These are phyloP conservation scores for Drosophila aldrichi DNA, from an alignment of 2,888 invertebrate species.

Conservation along the genomic window DNA sequence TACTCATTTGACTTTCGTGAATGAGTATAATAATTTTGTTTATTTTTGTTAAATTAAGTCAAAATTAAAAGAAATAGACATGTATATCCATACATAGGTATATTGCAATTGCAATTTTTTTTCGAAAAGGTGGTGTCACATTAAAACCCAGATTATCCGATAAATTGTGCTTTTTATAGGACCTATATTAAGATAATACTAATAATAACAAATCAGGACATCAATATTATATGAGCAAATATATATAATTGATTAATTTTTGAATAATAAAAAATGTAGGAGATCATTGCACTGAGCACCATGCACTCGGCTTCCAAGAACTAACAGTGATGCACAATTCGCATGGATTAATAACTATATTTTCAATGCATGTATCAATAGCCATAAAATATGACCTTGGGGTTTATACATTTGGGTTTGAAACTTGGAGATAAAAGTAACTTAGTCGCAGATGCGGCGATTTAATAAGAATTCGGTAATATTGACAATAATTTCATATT, in stretches of 20 bases:
- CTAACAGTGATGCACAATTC: slow-evolving; percentile 15
- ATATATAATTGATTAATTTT: neutral
- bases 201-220: neutral
- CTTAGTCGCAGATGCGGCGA: neutral
- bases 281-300: slow-evolving; percentile 45
- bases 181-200: too few relatives aligned
- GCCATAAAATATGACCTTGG: neutral
- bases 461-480: neutral
- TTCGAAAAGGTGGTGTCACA: too few relatives aligned
- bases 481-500: neutral
- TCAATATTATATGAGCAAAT: neutral
- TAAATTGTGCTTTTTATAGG: neutral
- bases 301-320: slow-evolving; percentile 42
- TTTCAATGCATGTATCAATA: slow-evolving; percentile 16
- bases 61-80: too few relatives aligned
- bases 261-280: slow-evolving; percentile 13
- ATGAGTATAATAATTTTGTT: too few relatives aligned
- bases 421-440: neutral
- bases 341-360: slow-evolving; percentile 30
- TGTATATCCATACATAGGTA: too few relatives aligned
- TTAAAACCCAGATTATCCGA: too few relatives aligned
- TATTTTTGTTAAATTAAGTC: too few relatives aligned
- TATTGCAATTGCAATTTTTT: too few relatives aligned
- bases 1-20: too few relatives aligned
- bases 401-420: neutral